These are phyloP conservation scores for Saccostrea echinata DNA, from an alignment of 1,140 invertebrate genomes.

Conservation along the genomic window DNA sequence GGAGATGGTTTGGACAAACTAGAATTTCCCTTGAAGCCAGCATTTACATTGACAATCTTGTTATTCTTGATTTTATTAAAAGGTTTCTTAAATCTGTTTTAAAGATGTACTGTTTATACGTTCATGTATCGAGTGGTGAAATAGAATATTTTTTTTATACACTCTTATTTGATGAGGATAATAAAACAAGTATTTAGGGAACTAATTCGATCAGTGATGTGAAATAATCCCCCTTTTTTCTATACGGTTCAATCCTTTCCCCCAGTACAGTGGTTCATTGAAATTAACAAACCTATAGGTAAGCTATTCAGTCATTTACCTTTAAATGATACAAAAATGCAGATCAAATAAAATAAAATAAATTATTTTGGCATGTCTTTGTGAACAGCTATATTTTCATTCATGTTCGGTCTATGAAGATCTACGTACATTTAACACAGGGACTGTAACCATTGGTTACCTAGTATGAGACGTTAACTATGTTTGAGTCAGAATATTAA, in stretches of 20 bases:
- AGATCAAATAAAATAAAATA: not conserved
- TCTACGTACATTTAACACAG: not conserved
- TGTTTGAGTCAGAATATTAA: not conserved
- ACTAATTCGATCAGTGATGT: not conserved
- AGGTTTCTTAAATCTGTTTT: too few species aligned
- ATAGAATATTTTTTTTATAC: too few species aligned
- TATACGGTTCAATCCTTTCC: not conserved
- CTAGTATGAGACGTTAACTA: not conserved
- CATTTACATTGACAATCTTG: too few species aligned
- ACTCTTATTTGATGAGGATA: not conserved
- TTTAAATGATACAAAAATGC: not conserved
- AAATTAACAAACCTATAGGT: not conserved
- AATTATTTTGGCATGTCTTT: conserved; percentile 30
- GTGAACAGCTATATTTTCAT: not conserved
- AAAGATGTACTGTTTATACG: too few species aligned
- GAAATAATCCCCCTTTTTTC: conserved; percentile 14
- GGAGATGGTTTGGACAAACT: too few species aligned
- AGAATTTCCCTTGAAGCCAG: too few species aligned
- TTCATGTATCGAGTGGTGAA: too few species aligned
- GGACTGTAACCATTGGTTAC: not conserved
- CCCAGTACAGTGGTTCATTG: not conserved
- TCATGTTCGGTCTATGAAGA: not conserved
- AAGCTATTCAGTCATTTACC: not conserved
- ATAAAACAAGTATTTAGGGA: not conserved
- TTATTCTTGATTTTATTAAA: too few species aligned